phyloP scores from a whole-genome alignment of 2,113 vertebrate genomes.

The Prietella phreatophila region DNA sequence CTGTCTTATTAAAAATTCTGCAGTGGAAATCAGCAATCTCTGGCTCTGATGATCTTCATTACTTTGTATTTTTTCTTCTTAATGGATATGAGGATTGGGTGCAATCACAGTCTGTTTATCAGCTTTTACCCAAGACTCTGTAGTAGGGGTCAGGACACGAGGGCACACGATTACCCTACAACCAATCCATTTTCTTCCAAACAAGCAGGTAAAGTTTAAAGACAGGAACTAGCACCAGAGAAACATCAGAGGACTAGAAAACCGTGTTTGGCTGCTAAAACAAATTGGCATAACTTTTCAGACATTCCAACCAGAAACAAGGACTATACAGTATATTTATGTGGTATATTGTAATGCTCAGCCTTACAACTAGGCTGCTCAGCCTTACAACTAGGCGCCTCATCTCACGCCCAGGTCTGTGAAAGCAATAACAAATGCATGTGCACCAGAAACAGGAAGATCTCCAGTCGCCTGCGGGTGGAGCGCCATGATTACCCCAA shows the following conservation, averaged over 20 bases:
- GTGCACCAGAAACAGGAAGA: background rate
- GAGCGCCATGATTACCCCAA: conserved; percentile 18
- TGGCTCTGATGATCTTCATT: background rate
- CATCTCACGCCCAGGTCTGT: background rate
- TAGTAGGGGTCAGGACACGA: background rate
- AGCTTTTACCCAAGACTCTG: background rate
- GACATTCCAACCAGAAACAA: background rate
- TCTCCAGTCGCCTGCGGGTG: background rate
- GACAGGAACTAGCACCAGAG: background rate
- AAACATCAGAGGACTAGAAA: background rate
- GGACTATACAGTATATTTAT: background rate
- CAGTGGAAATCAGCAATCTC: background rate
- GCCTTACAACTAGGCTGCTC: background rate
- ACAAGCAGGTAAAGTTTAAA: background rate
- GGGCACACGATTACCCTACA: background rate
- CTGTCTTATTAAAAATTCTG: background rate
- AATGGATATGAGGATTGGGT: background rate
- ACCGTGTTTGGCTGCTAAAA: background rate
- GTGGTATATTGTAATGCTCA: background rate
- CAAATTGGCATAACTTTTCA: background rate
- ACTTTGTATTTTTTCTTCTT: background rate
- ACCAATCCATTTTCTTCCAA: background rate
- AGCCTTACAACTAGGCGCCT: background rate
- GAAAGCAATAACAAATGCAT: conserved; percentile 11
- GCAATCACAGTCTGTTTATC: background rate